Conservation (phyloP, 2,113 vertebrate species). For the Bettongia penicillata region DNA sequence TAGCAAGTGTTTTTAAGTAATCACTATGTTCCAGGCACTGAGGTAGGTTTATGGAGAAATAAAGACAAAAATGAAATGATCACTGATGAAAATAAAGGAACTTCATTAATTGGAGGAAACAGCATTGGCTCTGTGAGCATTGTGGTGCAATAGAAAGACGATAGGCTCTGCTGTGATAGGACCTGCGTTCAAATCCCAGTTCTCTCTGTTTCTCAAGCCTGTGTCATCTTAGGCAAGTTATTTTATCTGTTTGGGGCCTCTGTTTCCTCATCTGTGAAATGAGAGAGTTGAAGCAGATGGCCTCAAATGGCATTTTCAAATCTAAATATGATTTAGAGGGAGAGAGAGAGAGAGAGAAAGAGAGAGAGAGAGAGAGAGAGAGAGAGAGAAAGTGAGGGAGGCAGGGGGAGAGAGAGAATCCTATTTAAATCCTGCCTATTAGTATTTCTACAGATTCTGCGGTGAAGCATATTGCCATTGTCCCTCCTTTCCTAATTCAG, state of each 20-base stretch:
- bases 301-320: not conserved
- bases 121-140: not conserved
- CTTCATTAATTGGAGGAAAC: not conserved
- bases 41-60: not conserved
- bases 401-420: too few relatives aligned
- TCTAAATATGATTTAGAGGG: not conserved
- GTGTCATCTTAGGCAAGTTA: not conserved
- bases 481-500: not conserved
- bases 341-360: not conserved
- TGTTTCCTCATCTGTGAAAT: constrained; percentile 16
- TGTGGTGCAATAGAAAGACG: not conserved
- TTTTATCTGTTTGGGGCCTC: not conserved
- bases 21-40: not conserved
- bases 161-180: not conserved
- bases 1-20: not conserved
- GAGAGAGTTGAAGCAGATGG: not conserved
- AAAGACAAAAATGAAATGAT: not conserved
- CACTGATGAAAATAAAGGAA: not conserved
- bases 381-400: not conserved
- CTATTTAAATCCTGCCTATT: not conserved
- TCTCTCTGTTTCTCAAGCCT: not conserved
- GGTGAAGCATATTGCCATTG: not conserved
- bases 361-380: not conserved
- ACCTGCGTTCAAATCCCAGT: not conserved
- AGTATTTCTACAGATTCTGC: not conserved